Evolutionary conservation across 2,113 vertebrate species (phyloP).

Genomic region (Vidua macroura): DNA sequence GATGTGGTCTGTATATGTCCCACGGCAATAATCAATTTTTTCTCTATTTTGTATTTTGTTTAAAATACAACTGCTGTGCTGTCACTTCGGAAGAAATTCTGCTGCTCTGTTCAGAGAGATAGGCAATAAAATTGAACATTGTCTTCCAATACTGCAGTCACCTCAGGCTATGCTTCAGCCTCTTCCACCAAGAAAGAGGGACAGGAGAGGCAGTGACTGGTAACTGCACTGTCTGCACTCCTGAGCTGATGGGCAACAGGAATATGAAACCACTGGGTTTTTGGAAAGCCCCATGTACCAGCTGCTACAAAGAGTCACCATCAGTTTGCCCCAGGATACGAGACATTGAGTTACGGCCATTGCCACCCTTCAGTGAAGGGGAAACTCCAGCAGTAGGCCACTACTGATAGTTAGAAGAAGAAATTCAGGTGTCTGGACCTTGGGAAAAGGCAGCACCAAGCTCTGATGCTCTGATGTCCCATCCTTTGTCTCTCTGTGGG

Average conservation of each 20-base stretch:
- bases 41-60: not conserved
- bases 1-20: not conserved
- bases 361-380: not conserved
- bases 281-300: not conserved
- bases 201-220: not conserved
- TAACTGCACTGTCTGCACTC: not conserved
- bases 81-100: conserved; percentile 4
- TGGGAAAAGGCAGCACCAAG: not conserved
- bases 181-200: not conserved
- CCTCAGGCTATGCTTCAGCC: not conserved
- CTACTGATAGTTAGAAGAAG: not conserved
- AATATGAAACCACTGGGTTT: not conserved
- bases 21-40: not conserved
- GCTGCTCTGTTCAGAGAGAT: not conserved
- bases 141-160: not conserved
- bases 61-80: not conserved
- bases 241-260: not conserved
- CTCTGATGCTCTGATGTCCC: not conserved
- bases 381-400: not conserved
- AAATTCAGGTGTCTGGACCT: not conserved
- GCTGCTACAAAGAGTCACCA: not conserved
- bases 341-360: not conserved
- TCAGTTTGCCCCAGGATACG: not conserved
- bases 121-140: not conserved
- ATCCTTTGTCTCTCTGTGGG: not conserved